Conservation (phyloP, 2,888 invertebrate genomes). For the Pecten maximus region DNA sequence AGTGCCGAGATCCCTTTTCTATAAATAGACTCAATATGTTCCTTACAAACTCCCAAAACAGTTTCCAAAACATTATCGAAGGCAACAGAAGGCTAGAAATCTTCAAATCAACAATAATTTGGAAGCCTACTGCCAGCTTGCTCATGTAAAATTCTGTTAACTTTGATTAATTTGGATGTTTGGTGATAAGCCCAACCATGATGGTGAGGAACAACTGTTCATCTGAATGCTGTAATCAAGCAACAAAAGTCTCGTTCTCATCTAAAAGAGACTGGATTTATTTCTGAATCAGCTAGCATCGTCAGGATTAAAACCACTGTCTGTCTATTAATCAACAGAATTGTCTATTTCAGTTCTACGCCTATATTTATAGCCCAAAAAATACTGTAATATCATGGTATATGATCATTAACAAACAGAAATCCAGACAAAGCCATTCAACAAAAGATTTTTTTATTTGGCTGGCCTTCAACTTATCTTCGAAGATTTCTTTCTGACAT, state of each 20-base stretch:
- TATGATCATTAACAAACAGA: neutral
- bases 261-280: neutral
- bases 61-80: neutral
- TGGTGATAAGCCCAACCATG: neutral
- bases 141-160: neutral
- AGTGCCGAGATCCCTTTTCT: no score
- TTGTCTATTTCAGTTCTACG: neutral
- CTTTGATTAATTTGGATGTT: constrained; percentile 22
- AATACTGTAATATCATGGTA: neutral
- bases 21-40: no score
- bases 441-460: neutral
- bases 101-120: neutral
- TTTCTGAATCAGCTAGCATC: neutral
- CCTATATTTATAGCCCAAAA: neutral
- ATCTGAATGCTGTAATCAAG: neutral
- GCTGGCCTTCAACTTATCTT: neutral
- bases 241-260: neutral
- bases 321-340: neutral
- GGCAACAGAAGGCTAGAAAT: neutral
- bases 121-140: neutral
- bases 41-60: neutral
- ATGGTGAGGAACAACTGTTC: neutral
- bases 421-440: neutral
- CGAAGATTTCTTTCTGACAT: neutral
- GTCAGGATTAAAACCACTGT: neutral